Evolutionary conservation across 1,140 invertebrate genomes (phyloP), one percentile per base, ranked within the genome.

Genomic region (Heliconius congener): DNA sequence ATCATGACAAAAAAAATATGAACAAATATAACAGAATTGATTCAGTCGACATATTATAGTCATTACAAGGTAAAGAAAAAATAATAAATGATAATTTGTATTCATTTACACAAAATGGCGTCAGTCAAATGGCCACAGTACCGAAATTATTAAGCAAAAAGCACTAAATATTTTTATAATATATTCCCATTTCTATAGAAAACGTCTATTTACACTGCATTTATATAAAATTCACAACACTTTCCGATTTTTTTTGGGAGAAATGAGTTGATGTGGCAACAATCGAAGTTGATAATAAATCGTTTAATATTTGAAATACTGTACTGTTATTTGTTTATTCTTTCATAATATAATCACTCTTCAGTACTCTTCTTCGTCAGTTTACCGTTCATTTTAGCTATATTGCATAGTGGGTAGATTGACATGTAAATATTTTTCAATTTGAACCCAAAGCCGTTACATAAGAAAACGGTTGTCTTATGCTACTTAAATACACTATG

Each of bases 201-300:
- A 71, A 70, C 27, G 76, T 77, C 70, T 70, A 55, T 77, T 50
- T 72, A 72, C 70, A 77, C 76, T 72, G 76, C 76, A 27, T 55
- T 72, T 72, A 72, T 77, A 37, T 76, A 77, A 37, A 71, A 71
- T 72, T 77, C 76, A 77, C 76, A 77, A 77, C 76, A 72, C 76
- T 52, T 72, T 55, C 46, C 46, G 16, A 57, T 72, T 23, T 13
- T 11, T 27, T 8, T 16, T 30, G 42, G 60, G 60, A 71, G 70
- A 77, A 57, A 34, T 18, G n/a, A 39, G 39, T 42, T 34, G 50
- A 57, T 66, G 23, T 66, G 27, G 55, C 19, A 57, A 23, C 3
- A 57, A n/a, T 23, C 23, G 19, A 19, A 46, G 42, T 46, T 13
- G 1, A 46, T 3, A 46, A 46, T 46, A 46, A 46, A 46, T 46